phyloP scores from a whole-genome alignment of 2,888 invertebrate species.

The Drosophila sordidula region DNA sequence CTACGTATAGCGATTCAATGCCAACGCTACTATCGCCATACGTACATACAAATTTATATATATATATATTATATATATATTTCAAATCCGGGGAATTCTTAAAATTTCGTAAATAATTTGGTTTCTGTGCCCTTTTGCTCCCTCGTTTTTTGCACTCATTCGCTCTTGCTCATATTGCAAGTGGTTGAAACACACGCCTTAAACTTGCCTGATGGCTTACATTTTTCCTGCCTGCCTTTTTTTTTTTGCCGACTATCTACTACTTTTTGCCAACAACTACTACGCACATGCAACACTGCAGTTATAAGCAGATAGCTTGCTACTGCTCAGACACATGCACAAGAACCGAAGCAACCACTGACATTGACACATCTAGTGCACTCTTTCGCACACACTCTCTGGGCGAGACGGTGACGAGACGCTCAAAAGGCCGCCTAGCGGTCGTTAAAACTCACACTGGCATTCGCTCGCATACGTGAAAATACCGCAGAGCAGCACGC shows the following conservation, averaged over 20 bases:
- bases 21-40: constrained; percentile 21
- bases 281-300: constrained; percentile 72
- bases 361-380: constrained; percentile 66
- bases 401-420: constrained; percentile 50
- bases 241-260: constrained; percentile 38
- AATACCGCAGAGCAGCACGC: constrained; percentile 69
- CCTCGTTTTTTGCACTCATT: constrained; percentile 6
- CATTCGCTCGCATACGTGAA: constrained; percentile 62
- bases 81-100: constrained; percentile 19
- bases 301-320: constrained; percentile 42
- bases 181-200: constrained; percentile 61
- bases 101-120: constrained; percentile 17
- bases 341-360: constrained; percentile 57
- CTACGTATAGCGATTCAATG: constrained; percentile 50
- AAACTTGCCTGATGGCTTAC: constrained; percentile 46
- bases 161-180: constrained; percentile 39
- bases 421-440: constrained; percentile 68
- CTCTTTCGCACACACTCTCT: constrained; percentile 58
- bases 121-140: constrained; percentile 31
- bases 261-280: constrained; percentile 53
- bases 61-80: constrained; percentile 21
- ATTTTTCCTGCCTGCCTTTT: constrained; percentile 27
- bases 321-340: constrained; percentile 43
- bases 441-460: constrained; percentile 58
- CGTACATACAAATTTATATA: constrained; percentile 8